Conservation (phyloP, 2,888 invertebrate genomes). For the Rhingia rostrata region DNA sequence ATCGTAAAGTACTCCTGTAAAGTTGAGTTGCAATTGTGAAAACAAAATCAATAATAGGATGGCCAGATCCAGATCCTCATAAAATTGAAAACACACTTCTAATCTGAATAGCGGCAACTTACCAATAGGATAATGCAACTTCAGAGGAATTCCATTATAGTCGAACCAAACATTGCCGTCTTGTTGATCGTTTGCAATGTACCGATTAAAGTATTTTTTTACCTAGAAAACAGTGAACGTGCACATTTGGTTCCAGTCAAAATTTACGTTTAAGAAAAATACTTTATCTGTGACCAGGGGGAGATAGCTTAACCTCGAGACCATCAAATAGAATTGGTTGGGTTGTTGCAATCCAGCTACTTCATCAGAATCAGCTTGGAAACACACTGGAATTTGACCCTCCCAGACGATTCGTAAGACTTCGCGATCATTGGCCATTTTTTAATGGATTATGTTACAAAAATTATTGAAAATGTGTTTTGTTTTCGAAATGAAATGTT, state of each 20-base stretch:
- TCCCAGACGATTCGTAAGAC: slow-evolving; percentile 97
- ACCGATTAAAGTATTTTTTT: slow-evolving; percentile 93
- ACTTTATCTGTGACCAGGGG: slow-evolving; percentile 98
- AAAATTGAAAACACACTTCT: no score
- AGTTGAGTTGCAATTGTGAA: no score
- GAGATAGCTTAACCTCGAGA: slow-evolving; percentile 96
- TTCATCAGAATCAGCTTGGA: slow-evolving; percentile 94
- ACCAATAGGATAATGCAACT: slow-evolving; percentile 92
- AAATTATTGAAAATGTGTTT: slow-evolving; percentile 30
- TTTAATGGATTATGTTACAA: background rate
- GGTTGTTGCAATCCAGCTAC: slow-evolving; percentile 94
- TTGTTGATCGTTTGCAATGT: slow-evolving; percentile 90
- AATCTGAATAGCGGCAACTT: slow-evolving; percentile 27
- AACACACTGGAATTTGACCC: slow-evolving; percentile 96
- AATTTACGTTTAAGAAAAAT: slow-evolving; percentile 70
- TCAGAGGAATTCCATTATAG: slow-evolving; percentile 94
- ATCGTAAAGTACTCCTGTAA: slow-evolving; percentile 94
- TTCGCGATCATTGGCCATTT: slow-evolving; percentile 97
- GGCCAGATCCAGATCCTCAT: no score
- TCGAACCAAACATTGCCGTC: slow-evolving; percentile 97
- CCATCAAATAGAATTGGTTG: slow-evolving; percentile 96
- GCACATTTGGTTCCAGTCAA: background rate
- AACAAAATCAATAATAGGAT: no score
- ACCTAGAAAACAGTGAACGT: slow-evolving; percentile 84
- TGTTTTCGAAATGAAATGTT: slow-evolving; percentile 51